phyloP scores from a whole-genome alignment of 2,888 invertebrate species.

The Heteromyza rotundicornis region DNA sequence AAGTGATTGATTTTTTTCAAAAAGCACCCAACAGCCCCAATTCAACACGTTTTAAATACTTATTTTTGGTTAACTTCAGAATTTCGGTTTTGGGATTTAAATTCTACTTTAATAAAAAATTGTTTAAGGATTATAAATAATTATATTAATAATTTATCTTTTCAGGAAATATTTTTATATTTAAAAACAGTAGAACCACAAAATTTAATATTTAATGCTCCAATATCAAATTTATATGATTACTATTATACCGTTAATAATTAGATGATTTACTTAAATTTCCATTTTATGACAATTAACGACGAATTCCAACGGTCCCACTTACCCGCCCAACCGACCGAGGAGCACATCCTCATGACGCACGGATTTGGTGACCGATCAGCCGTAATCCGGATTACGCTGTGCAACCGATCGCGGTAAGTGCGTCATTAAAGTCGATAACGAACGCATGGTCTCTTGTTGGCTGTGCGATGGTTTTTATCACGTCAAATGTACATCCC shows the following conservation, averaged over 20 bases:
- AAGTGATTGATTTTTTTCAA: slow-evolving; percentile 1
- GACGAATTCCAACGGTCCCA: too few species aligned
- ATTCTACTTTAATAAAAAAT: slow-evolving; percentile 5
- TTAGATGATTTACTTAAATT: slow-evolving; percentile 3
- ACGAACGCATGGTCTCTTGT: too few species aligned
- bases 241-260: slow-evolving; percentile 4
- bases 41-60: not conserved
- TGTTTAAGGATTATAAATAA: not conserved
- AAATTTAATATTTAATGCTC: slow-evolving; percentile 15
- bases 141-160: slow-evolving; percentile 2
- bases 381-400: too few species aligned
- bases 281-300: slow-evolving; percentile 8
- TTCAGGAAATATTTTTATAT: not conserved
- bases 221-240: not conserved
- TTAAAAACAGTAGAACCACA: slow-evolving; percentile 6
- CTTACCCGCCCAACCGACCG: too few species aligned
- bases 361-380: too few species aligned
- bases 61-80: not conserved
- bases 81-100: slow-evolving; percentile 2
- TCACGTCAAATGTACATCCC: too few species aligned
- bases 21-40: not conserved
- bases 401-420: too few species aligned
- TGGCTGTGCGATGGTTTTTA: too few species aligned
- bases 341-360: too few species aligned
- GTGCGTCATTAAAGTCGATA: too few species aligned